Base-by-base conservation (phyloP, 2,888 invertebrate species). In the Plebejus argus region DNA sequence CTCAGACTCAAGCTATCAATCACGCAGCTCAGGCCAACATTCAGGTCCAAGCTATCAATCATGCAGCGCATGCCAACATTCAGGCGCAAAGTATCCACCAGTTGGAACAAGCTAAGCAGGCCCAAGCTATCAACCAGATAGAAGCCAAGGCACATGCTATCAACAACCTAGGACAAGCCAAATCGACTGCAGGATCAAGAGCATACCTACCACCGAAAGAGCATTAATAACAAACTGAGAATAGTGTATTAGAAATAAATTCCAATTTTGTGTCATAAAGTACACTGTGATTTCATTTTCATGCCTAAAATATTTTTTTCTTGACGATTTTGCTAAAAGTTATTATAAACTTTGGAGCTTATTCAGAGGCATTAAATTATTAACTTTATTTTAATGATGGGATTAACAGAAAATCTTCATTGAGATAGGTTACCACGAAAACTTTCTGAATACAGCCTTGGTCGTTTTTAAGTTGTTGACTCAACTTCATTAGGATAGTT, bases 181-280 rank as follows among this genome's bases (percentile, higher is more conserved):
- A 66, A 28, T 78, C 28, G 28, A 66, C 12, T 3, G 4, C 66
- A 66, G 61, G 61, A 61, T 28, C 28, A 23, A 66, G 15, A 66
- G 66, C 66, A 66, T 66, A 66, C 66, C 20, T 66, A 28, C 66
- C 66, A 66, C 66, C 66, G 28, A 66, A 66, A 28, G 28, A 28
- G 5, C 28, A 66, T 66, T 66, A 18, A 53, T 49, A 15, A 66
- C 66, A 28, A 66, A 66, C 23, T 28, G 15, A 28, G 12, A 1
- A 15, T 66, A 28, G 28, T 66, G 12, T 23, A 28, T 15, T 28
- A 66, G 28, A 66, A 66, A 66, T 66, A 10, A 45, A 45, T 4
- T 49, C 15, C 15, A 66, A 66, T 28, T 15, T 15, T 66, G 28
- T 15, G 28, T 66, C 12, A 66, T 66, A 66, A 28, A 28, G 15